Conservation (phyloP, 2,797 vertebrate genomes). For the Mergus octosetaceus region DNA sequence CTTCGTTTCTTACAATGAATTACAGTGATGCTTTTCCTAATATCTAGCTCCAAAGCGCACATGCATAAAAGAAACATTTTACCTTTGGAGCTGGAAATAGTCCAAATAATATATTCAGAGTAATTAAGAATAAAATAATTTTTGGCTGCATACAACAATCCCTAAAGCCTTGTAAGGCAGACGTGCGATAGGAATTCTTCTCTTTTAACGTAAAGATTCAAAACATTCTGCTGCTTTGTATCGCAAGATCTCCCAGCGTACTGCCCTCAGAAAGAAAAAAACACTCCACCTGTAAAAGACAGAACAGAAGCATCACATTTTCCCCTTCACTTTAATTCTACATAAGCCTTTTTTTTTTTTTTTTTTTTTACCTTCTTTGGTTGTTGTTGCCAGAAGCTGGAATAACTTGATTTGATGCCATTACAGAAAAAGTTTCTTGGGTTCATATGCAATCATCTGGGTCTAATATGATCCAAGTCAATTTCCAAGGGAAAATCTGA, state of each 20-base stretch:
- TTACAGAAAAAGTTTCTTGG: constrained; percentile 6
- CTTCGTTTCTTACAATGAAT: constrained; percentile 32
- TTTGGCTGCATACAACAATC: neutral
- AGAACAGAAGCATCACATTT: neutral
- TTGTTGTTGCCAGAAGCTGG: neutral
- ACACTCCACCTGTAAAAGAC: neutral
- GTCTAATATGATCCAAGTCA: neutral
- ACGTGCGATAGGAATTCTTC: neutral
- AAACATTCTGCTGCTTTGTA: constrained; percentile 1
- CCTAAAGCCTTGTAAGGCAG: neutral
- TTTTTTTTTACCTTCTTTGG: too few species aligned
- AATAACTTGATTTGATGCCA: neutral
- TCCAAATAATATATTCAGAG: neutral
- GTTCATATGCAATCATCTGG: neutral
- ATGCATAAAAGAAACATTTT: neutral
- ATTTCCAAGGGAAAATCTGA: constrained; percentile 4
- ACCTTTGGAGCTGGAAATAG: neutral
- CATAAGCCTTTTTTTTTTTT: neutral
- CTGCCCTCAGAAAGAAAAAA: neutral
- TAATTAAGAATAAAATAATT: neutral
- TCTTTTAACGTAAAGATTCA: constrained; percentile 9
- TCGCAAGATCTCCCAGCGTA: neutral
- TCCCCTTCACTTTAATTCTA: neutral
- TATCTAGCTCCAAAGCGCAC: neutral
- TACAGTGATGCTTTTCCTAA: neutral